A percentile compares a stretch with the other conserved stretches of the same genome.
These are phyloP conservation scores for Phocoena sinus DNA, from an alignment of 2,113 vertebrate species.

Conservation along the genomic window DNA sequence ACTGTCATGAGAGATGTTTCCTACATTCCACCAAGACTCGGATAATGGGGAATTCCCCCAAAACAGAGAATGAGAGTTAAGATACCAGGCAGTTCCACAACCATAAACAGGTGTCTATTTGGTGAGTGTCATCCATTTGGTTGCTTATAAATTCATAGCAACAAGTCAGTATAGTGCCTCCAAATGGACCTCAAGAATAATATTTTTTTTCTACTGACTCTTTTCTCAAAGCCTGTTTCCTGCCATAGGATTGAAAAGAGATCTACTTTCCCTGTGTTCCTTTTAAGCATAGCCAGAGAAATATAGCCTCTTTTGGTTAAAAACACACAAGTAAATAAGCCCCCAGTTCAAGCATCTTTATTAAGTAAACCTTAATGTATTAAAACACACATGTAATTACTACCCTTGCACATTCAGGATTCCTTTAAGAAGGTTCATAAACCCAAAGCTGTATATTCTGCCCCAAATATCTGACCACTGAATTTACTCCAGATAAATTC, in stretches of 20 bases:
- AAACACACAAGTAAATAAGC: not conserved
- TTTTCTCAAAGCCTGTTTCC: not conserved
- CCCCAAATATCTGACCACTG: not conserved
- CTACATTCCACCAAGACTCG: not conserved
- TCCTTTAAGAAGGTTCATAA: not conserved
- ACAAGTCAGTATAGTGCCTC: not conserved
- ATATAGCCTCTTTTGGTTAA: not conserved
- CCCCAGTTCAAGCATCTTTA: not conserved
- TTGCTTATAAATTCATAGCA: not conserved
- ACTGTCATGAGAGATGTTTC: not conserved
- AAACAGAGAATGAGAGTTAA: not conserved
- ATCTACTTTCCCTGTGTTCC: not conserved
- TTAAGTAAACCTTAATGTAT: not conserved
- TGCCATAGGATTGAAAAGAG: not conserved
- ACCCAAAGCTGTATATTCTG: not conserved
- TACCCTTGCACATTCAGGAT: not conserved
- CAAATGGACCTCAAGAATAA: not conserved
- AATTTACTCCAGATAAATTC: slow-evolving; percentile 1
- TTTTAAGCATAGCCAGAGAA: not conserved
- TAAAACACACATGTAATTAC: not conserved
- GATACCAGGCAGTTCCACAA: not conserved
- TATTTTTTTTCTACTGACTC: not conserved
- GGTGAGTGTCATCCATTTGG: not conserved
- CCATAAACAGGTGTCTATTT: not conserved
- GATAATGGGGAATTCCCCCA: not conserved